A percentile compares a stretch with the other conserved stretches of the same genome.
These are phyloP conservation scores for Sisor rabdophorus DNA, from an alignment of 2,113 vertebrate genomes.

Conservation along the genomic window DNA sequence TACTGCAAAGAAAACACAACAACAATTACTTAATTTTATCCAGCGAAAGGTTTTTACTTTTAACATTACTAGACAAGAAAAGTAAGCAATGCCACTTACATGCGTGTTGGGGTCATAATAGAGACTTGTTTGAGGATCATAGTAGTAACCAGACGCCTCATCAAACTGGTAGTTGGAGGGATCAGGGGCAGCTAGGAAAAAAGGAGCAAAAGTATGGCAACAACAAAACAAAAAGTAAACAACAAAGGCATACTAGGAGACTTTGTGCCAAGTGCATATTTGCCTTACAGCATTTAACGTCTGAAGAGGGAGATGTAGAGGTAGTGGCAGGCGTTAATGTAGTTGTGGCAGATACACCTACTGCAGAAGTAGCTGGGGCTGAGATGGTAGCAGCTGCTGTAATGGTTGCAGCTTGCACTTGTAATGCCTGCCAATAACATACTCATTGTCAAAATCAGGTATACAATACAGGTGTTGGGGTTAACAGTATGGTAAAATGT, in stretches of 20 bases:
- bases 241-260: neutral
- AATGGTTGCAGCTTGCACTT: constrained; percentile 28
- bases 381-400: constrained; percentile 29
- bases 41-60: neutral
- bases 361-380: constrained; percentile 43
- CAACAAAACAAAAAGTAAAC: neutral
- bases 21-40: neutral
- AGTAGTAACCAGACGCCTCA: constrained; percentile 96
- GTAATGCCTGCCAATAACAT: constrained; percentile 2
- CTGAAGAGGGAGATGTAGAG: constrained; percentile 21
- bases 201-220: too few species aligned
- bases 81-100: constrained; percentile 63
- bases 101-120: constrained; percentile 96
- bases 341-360: constrained; percentile 35
- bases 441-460: neutral
- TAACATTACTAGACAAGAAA: neutral
- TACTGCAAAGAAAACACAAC: constrained; percentile 85
- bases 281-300: constrained; percentile 33
- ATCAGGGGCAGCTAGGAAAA: constrained; percentile 78
- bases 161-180: constrained; percentile 95
- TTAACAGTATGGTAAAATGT: neutral
- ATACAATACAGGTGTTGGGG: too few species aligned
- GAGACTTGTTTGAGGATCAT: constrained; percentile 88
- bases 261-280: neutral
- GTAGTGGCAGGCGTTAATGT: constrained; percentile 44